Evolutionary conservation across 2,888 invertebrate species (phyloP).

Genomic region (Phortica okadai): DNA sequence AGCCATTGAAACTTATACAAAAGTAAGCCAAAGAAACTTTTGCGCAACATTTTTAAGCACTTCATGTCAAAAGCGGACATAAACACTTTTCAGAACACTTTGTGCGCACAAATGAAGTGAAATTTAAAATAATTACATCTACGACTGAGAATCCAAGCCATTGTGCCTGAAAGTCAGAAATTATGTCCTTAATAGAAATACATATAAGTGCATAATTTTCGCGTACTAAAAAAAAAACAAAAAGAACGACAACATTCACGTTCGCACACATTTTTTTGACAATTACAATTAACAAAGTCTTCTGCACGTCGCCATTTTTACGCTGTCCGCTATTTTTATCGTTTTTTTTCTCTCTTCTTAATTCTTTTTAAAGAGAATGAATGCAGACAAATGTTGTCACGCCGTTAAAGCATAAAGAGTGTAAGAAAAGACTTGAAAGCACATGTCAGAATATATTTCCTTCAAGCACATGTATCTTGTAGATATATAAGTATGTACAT

Average conservation of each 20-base stretch:
- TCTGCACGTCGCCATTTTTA: too few relatives aligned
- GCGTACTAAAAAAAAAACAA: neutral
- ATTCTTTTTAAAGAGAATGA: neutral
- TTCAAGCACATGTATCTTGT: too few relatives aligned
- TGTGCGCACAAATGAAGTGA: neutral
- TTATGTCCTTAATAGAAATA: slow-evolving; percentile 8
- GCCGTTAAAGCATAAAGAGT: too few relatives aligned
- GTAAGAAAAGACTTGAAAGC: too few relatives aligned
- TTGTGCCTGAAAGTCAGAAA: slow-evolving; percentile 17
- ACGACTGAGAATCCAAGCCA: neutral
- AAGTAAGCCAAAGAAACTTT: neutral
- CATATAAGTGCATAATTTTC: slow-evolving; percentile 15
- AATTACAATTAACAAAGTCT: neutral
- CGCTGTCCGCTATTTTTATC: too few relatives aligned
- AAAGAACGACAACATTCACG: neutral
- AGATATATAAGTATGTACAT: too few relatives aligned
- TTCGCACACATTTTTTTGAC: neutral
- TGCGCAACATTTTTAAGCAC: neutral
- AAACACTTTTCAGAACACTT: neutral
- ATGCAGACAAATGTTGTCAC: too few relatives aligned
- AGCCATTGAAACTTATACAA: neutral
- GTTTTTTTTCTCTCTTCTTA: neutral
- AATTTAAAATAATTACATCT: slow-evolving; percentile 15
- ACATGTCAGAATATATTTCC: too few relatives aligned
- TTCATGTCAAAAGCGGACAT: slow-evolving; percentile 3